Conservation (phyloP, 2,888 invertebrate species). For the Drosophila mercatorum region DNA sequence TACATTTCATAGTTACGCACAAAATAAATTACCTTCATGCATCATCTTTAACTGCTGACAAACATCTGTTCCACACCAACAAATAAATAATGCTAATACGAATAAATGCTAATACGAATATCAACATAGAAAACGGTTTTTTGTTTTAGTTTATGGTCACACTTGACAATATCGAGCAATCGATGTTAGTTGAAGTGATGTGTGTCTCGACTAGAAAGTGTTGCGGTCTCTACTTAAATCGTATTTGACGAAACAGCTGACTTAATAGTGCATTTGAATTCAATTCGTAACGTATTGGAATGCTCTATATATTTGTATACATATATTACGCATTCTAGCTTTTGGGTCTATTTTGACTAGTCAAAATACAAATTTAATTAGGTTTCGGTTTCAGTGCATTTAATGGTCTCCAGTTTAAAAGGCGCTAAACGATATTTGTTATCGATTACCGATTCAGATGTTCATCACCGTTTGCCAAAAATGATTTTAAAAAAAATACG, state of each 20-base stretch:
- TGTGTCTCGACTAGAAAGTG: constrained; percentile 16
- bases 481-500: constrained; percentile 22
- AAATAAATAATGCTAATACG: constrained; percentile 18
- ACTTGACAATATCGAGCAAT: constrained; percentile 7
- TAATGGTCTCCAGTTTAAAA: not conserved
- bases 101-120: constrained; percentile 21
- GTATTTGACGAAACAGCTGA: constrained; percentile 8
- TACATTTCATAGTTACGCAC: constrained; percentile 17
- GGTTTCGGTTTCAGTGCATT: not conserved
- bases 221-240: constrained; percentile 7
- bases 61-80: constrained; percentile 21
- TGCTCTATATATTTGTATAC: too few species aligned
- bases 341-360: not conserved
- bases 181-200: constrained; percentile 1
- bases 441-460: constrained; percentile 15
- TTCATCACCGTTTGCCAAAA: constrained; percentile 31
- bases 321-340: not conserved
- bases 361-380: not conserved
- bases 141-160: constrained; percentile 23
- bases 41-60: constrained; percentile 17
- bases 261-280: not conserved
- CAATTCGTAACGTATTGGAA: not conserved
- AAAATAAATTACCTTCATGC: constrained; percentile 9
- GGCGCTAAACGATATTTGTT: not conserved
- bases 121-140: constrained; percentile 12